Evolutionary conservation across 37 sponge, comb jelly and placozoan genomes (phyloP).

Genomic region (Amphimedon queenslandica): DNA sequence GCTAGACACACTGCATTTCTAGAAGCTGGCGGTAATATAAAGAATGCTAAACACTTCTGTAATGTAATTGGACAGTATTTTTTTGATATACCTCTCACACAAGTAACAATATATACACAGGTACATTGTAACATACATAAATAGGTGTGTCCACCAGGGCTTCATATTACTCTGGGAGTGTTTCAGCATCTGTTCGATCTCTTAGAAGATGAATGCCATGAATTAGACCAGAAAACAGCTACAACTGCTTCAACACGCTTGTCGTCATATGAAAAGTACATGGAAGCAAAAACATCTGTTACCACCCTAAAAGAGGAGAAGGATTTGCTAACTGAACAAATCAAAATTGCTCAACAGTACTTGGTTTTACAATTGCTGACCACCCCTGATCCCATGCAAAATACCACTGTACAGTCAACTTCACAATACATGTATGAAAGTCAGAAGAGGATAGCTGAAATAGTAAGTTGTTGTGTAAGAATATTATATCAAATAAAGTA

Average conservation of each 20-base stretch:
- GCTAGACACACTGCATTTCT: no score
- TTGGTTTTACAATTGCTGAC: background rate
- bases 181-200: no score
- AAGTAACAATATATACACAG: constrained; percentile 8
- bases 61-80: constrained; percentile 16
- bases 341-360: background rate
- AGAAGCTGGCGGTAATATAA: no score
- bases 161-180: no score
- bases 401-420: background rate
- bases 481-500: no score
- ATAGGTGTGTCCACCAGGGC: constrained; percentile 47
- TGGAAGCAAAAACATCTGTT: constrained; percentile 2
- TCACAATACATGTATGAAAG: background rate
- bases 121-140: background rate
- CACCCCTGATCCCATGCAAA: background rate
- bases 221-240: no score
- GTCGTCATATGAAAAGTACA: background rate
- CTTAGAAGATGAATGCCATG: no score
- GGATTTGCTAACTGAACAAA: constrained; percentile 1
- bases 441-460: background rate
- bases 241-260: no score
- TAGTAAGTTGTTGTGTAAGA: background rate
- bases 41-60: constrained; percentile 19
- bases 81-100: constrained; percentile 1
- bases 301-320: background rate